Evolutionary conservation across 2,113 vertebrate genomes (phyloP).

Genomic region (Python bivittatus): DNA sequence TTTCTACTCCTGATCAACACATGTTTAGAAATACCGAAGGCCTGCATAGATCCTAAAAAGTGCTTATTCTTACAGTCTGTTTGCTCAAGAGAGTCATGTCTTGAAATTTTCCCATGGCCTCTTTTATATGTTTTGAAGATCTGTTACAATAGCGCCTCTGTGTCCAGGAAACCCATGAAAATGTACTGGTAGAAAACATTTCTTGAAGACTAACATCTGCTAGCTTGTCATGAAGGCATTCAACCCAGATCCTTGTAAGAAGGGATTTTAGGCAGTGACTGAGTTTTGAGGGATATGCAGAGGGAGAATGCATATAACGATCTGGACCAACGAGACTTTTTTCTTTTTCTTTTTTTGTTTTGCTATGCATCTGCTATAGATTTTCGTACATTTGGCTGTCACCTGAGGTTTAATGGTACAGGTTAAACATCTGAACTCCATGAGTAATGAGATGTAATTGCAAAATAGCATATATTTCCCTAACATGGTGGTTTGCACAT

Average conservation of each 20-base stretch:
- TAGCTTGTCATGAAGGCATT: neutral
- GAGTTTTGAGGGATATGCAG: no score
- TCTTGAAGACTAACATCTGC: neutral
- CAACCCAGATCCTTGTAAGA: neutral
- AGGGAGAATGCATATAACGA: neutral
- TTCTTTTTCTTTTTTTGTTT: no score
- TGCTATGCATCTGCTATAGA: conserved; percentile 30
- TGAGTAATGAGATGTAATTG: conserved; percentile 53
- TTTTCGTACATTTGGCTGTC: conserved; percentile 69
- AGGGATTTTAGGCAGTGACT: conserved; percentile 11
- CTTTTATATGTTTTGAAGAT: neutral
- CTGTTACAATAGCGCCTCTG: neutral
- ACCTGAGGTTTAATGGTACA: conserved; percentile 61
- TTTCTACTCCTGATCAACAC: neutral
- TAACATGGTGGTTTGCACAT: conserved; percentile 66
- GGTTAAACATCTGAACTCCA: conserved; percentile 51
- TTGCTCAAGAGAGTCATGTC: neutral
- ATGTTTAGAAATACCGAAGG: neutral
- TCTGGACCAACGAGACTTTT: conserved; percentile 49
- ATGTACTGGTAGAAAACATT: neutral
- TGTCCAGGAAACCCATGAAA: neutral
- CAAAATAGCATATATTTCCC: conserved; percentile 69
- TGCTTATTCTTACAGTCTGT: neutral
- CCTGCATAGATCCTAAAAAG: neutral
- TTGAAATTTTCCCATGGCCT: neutral